These are phyloP conservation scores for Mionectes olivaceus DNA, from an alignment of 2,797 vertebrate genomes.

Conservation along the genomic window DNA sequence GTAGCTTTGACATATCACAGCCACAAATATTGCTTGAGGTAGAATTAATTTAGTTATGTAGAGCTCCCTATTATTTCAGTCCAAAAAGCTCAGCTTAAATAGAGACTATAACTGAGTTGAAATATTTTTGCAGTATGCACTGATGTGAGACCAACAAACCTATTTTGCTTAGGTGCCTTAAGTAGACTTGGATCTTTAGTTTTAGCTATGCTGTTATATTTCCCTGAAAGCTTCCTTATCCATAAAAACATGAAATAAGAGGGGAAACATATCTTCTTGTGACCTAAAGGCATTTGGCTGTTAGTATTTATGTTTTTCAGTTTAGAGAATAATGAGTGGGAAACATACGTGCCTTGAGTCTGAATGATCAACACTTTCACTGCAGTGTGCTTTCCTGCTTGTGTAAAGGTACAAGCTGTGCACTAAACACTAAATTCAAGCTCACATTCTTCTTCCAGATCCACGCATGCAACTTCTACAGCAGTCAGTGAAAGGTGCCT, in stretches of 20 bases:
- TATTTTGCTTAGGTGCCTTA: slow-evolving; percentile 32
- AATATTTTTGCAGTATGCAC: slow-evolving; percentile 25
- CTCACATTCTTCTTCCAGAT: background rate
- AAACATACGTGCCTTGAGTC: background rate
- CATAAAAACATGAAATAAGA: background rate
- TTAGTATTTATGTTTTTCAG: background rate
- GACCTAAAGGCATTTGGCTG: slow-evolving; percentile 10
- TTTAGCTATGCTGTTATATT: slow-evolving; percentile 48
- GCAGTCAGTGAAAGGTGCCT: background rate
- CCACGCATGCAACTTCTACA: background rate
- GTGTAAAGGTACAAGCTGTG: background rate
- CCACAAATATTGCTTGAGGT: slow-evolving; percentile 54
- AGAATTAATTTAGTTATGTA: slow-evolving; percentile 56
- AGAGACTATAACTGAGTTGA: slow-evolving; percentile 35
- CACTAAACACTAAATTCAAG: background rate
- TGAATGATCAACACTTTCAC: background rate
- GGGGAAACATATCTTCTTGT: background rate
- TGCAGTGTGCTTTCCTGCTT: background rate
- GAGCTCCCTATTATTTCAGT: slow-evolving; percentile 40
- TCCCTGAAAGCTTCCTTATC: slow-evolving; percentile 55
- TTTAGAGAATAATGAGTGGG: background rate
- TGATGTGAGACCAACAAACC: slow-evolving; percentile 54
- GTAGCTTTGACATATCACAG: slow-evolving; percentile 54
- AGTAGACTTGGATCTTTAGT: slow-evolving; percentile 20
- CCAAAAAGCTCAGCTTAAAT: slow-evolving; percentile 36